Conservation (phyloP, 1,140 invertebrate species). For the Ectropis grisescens region DNA sequence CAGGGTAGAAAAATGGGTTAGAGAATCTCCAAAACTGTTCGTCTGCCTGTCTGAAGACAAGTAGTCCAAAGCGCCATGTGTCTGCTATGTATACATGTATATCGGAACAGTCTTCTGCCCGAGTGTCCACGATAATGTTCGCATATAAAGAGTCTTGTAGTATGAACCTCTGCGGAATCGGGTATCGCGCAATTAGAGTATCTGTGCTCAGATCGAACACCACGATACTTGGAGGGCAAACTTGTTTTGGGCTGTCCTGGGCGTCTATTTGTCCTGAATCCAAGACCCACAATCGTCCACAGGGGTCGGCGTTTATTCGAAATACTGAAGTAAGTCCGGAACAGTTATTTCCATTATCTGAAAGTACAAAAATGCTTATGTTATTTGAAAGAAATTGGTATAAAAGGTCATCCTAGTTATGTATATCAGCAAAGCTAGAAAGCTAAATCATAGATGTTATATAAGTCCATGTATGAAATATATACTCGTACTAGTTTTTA, state of each 20-base stretch:
- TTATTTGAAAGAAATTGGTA: too few species aligned
- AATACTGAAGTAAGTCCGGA: constrained; percentile 82
- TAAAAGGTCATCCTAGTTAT: too few species aligned
- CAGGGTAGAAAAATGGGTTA: constrained; percentile 82
- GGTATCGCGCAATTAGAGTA: constrained; percentile 72
- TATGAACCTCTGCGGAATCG: constrained; percentile 75
- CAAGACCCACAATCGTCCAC: constrained; percentile 80
- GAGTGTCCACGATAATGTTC: constrained; percentile 80
- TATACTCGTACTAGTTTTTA: too few species aligned
- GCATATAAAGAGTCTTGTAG: constrained; percentile 81
- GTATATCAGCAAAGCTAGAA: too few species aligned
- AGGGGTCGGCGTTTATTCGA: constrained; percentile 78
- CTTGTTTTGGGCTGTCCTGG: constrained; percentile 70
- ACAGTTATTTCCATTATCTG: constrained; percentile 66
- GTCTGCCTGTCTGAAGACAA: constrained; percentile 78
- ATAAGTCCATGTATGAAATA: too few species aligned
- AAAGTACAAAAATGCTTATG: too few species aligned
- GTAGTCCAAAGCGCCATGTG: constrained; percentile 81
- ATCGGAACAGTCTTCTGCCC: constrained; percentile 74
- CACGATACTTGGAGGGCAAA: constrained; percentile 81
- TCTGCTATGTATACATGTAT: constrained; percentile 80
- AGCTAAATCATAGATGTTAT: too few species aligned
- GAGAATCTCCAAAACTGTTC: constrained; percentile 79
- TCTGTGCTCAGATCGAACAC: constrained; percentile 80
- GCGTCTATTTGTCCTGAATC: constrained; percentile 79